A percentile compares a stretch with the other conserved stretches of the same genome.
phyloP scores from a whole-genome alignment of 2,797 vertebrate genomes.

The Betta splendens region DNA sequence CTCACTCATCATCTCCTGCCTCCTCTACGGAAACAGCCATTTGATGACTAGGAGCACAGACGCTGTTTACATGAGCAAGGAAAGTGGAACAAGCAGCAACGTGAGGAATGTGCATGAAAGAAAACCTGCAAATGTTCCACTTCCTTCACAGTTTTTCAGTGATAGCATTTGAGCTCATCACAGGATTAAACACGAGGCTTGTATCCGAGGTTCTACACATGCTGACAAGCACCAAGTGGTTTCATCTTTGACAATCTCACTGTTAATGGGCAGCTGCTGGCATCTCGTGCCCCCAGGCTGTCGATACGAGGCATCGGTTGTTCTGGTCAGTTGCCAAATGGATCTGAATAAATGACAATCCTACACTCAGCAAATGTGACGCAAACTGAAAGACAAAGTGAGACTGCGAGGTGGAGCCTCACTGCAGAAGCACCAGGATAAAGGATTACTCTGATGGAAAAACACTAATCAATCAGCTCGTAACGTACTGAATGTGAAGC shows the following conservation, averaged over 20 bases:
- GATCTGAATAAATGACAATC: slow-evolving; percentile 1
- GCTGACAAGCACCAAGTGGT: slow-evolving; percentile 8
- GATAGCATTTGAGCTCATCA: background rate
- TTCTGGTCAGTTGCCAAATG: background rate
- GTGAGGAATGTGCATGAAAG: slow-evolving; percentile 24
- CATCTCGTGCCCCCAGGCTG: slow-evolving; percentile 6
- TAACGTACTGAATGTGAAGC: no score
- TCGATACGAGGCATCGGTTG: background rate
- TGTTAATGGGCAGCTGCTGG: slow-evolving; percentile 1
- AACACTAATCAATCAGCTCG: no score
- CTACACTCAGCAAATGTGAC: background rate
- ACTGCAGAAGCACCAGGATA: no score
- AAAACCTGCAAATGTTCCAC: background rate
- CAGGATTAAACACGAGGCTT: background rate
- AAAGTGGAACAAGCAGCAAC: slow-evolving; percentile 1
- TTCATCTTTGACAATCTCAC: background rate
- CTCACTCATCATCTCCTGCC: slow-evolving; percentile 7
- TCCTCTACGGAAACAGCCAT: slow-evolving; percentile 17
- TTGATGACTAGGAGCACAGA: slow-evolving; percentile 3
- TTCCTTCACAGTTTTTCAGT: background rate
- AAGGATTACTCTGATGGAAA: no score
- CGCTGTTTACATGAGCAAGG: background rate
- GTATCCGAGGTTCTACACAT: slow-evolving; percentile 16
- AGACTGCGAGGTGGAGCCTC: background rate
- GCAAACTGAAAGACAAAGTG: slow-evolving; percentile 1